Conservation (phyloP, 2,797 vertebrate genomes). For the Chlorospingus flavigularis region DNA sequence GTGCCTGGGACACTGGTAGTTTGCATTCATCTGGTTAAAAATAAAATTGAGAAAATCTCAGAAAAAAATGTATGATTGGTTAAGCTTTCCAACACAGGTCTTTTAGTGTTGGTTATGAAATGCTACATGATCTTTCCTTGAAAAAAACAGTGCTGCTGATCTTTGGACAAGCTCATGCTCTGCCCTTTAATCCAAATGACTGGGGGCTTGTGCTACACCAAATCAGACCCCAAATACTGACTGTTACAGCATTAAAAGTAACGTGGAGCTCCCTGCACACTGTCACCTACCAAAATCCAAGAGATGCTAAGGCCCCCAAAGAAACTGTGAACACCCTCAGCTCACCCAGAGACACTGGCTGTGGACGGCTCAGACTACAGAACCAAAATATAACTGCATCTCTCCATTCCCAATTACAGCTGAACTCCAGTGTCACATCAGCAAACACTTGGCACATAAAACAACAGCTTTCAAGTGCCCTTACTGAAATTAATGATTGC, state of each 20-base stretch:
- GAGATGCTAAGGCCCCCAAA: background rate
- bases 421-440: conserved; percentile 7
- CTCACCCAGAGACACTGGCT: background rate
- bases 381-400: background rate
- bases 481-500: background rate
- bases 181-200: background rate
- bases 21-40: background rate
- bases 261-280: background rate
- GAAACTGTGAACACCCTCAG: background rate
- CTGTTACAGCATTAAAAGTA: background rate
- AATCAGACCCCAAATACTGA: background rate
- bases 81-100: background rate
- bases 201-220: background rate
- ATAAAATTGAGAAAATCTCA: background rate
- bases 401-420: background rate
- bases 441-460: background rate
- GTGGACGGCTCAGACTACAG: background rate
- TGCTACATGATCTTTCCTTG: background rate
- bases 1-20: background rate
- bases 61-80: background rate
- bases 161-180: background rate
- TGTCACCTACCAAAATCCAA: background rate
- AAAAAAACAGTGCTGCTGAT: background rate
- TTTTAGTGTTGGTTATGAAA: background rate
- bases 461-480: background rate